Conservation (phyloP, 1,140 invertebrate genomes). For the Drosophila arizonae region DNA sequence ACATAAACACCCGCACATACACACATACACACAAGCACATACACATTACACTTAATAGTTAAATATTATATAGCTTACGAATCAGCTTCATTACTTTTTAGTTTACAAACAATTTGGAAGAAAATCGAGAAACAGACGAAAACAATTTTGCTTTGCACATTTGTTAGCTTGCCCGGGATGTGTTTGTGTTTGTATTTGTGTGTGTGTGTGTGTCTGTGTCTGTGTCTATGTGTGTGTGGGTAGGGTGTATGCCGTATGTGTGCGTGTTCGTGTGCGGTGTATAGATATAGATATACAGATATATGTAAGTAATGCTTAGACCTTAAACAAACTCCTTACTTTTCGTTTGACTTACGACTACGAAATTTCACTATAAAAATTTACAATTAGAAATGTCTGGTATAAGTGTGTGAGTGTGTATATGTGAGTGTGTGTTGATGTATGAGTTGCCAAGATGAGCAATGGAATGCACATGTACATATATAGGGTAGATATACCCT, state of each 20-base stretch:
- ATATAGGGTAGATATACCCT: slow-evolving; percentile 16
- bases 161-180: slow-evolving; percentile 37
- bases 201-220: slow-evolving; percentile 26
- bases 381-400: slow-evolving; percentile 56
- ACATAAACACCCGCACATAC: slow-evolving; percentile 13
- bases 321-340: slow-evolving; percentile 68
- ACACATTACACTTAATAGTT: slow-evolving; percentile 19
- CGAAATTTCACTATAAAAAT: slow-evolving; percentile 45
- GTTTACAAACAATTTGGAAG: slow-evolving; percentile 20
- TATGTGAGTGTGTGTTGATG: slow-evolving; percentile 25
- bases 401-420: slow-evolving; percentile 39
- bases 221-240: slow-evolving; percentile 36
- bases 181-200: slow-evolving; percentile 22
- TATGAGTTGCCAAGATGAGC: slow-evolving; percentile 49
- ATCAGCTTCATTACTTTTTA: slow-evolving; percentile 23
- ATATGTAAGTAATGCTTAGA: slow-evolving; percentile 65
- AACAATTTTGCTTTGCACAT: slow-evolving; percentile 23
- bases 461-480: slow-evolving; percentile 32
- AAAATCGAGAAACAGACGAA: not conserved
- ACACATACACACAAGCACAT: slow-evolving; percentile 11
- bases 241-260: slow-evolving; percentile 23
- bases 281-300: slow-evolving; percentile 33
- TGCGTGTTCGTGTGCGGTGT: slow-evolving; percentile 33
- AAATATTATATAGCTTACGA: slow-evolving; percentile 11
- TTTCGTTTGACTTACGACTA: slow-evolving; percentile 48